A percentile compares a stretch with the other conserved stretches of the same genome.
phyloP scores from a whole-genome alignment of 1,140 invertebrate species.

The Drosophila albomicans region DNA sequence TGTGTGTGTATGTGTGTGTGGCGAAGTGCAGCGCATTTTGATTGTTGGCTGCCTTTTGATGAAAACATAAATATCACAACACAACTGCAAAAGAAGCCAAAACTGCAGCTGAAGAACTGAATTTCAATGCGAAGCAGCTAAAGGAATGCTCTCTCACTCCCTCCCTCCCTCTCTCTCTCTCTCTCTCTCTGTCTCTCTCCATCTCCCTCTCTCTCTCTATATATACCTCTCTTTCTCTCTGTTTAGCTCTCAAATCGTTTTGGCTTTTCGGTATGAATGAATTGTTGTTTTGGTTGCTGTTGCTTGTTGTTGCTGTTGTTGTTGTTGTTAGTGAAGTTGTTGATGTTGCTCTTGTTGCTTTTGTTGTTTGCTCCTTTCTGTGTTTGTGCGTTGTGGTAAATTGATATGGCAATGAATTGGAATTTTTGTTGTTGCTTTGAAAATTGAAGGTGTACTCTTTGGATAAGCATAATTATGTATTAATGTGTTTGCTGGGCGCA shows the following conservation, averaged over 20 bases:
- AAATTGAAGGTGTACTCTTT: constrained; percentile 50
- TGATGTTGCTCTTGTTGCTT: constrained; percentile 29
- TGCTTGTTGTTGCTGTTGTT: constrained; percentile 19
- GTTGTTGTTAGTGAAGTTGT: constrained; percentile 26
- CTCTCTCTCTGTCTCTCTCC: constrained; percentile 11
- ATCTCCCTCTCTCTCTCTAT: constrained; percentile 6
- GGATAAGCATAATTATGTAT: constrained; percentile 53
- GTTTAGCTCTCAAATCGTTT: constrained; percentile 11
- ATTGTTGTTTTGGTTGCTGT: constrained; percentile 45
- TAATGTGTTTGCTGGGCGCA: constrained; percentile 8
- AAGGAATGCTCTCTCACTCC: constrained; percentile 37
- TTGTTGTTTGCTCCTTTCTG: constrained; percentile 41
- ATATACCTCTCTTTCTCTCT: constrained; percentile 4
- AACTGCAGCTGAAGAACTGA: constrained; percentile 60
- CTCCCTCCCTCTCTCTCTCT: not conserved
- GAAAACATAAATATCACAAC: constrained; percentile 77
- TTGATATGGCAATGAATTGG: constrained; percentile 67
- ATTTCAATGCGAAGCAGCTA: constrained; percentile 39
- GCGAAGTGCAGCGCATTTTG: constrained; percentile 76
- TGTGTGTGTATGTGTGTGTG: constrained; percentile 46
- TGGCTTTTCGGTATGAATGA: constrained; percentile 72
- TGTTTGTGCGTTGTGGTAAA: constrained; percentile 55
- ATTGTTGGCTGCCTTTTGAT: constrained; percentile 82
- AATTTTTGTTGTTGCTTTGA: constrained; percentile 39
- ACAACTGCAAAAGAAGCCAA: constrained; percentile 36